Evolutionary conservation across 2,113 vertebrate genomes (phyloP), one percentile per base, ranked within the genome.

Genomic region (Neodon shergylaensis): DNA sequence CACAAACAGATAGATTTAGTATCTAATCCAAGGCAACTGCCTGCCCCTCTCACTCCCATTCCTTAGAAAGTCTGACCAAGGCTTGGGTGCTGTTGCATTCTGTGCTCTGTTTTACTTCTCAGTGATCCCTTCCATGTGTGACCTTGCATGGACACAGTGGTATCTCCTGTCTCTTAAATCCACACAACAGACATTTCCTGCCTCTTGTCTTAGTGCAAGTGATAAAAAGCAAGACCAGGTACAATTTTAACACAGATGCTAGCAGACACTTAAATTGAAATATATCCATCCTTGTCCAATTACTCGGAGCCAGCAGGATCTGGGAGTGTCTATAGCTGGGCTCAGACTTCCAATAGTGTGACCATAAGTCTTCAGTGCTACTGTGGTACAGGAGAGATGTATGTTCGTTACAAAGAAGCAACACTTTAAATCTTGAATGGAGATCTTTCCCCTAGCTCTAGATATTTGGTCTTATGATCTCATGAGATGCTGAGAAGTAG

Each of bases 31-130:
- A 84, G 1, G 5, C 33, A 87, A 52, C 52, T 39, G 21, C 16
- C 73, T 86, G 13, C 39, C 78, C 21, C 49, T 49, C 31, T 79
- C 77, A 79, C 49, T 4, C 36, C 68, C 36, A 12, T 10, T 68
- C 47, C 12, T 76, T 79, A 9, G 0, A 33, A 19, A 68, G n/a
- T 76, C 77, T 24, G 33, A 12, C 4, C 8, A 42, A 73, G 21
- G 28, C n/a, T 3, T 33, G n/a, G 44, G 13, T 5, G 31, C 2
- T 24, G 1, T 0, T 3, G 36, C 24, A 2, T 1, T 10, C 74
- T 24, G 12, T 36, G 28, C 11, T 36, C 7, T 36, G 61, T 31
- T 28, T 70, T 66, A 44, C 36, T 26, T 73, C 52, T 42, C 5
- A 17, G 8, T 49, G 44, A 2, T 5, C 74, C 10, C 52, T 54